Evolutionary conservation across 1,140 invertebrate species (phyloP), one percentile per base, ranked within the genome.

Genomic region (Orchestia grillus): DNA sequence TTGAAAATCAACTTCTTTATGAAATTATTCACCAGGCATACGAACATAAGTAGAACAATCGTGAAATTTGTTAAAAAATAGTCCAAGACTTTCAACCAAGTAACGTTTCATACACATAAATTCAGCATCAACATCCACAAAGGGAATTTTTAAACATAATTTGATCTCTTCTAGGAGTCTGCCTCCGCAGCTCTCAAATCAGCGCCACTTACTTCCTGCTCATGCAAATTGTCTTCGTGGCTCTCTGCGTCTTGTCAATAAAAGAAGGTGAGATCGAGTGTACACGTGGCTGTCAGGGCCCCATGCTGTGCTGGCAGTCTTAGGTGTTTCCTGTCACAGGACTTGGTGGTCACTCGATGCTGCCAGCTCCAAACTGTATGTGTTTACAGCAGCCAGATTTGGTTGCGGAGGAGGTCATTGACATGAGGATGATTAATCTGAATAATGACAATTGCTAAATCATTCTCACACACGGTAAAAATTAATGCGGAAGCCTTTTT

Each of bases 191-290:
- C 41, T 91, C 88, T 16, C 6, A 15, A 43, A 44, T 91, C 15
- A 91, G 28, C 88, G 19, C 88, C 15, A 91, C 88, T 4, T 91
- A 91, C 44, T 91, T 43, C 88, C 4, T 91, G 0, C 8, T 91
- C 0, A 91, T 91, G 88, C 88, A 91, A 91, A 44, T 91, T 11
- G 41, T 91, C 88, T 91, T 91, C 88, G 41, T 91, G 88, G 28
- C 36, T 43, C 15, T 91, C 6, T 0, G 23, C 0, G 88, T 91
- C 0, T 8, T 44, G 41, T 43, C 88, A 6, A 91, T 43, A 15
- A 43, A 91, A 0, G 41, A 91, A 41, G 4, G 88, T 91, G 41
- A 91, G 88, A 42, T 3, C 42, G 88, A 42, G 44, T 4, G 36
- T 88, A 88, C 87, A 6, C 8, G 41, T 4, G 40, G 87, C 87